These are phyloP conservation scores for Anagyrus pseudococci DNA, from an alignment of 2,888 invertebrate species.

Conservation along the genomic window DNA sequence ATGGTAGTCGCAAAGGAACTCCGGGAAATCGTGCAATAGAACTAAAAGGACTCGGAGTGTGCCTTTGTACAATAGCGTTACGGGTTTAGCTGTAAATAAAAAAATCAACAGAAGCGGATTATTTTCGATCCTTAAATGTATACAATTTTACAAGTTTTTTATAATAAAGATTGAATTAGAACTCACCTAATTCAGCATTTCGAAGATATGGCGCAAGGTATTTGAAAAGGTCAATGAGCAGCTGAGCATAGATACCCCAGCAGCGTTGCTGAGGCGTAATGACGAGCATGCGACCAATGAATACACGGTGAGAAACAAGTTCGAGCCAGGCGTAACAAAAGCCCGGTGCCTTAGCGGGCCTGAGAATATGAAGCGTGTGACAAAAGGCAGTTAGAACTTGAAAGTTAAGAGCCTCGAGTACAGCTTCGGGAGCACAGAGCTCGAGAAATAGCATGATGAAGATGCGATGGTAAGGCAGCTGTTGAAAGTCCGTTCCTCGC, in stretches of 20 bases:
- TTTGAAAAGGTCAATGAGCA: constrained; percentile 94
- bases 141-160: neutral
- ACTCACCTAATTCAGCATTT: constrained; percentile 84
- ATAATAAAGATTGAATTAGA: neutral
- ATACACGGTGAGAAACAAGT: constrained; percentile 94
- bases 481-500: constrained; percentile 89
- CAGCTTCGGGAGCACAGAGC: constrained; percentile 90
- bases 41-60: constrained; percentile 93
- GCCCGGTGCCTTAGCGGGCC: constrained; percentile 92
- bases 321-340: constrained; percentile 99
- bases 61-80: constrained; percentile 94
- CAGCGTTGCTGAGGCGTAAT: constrained; percentile 92
- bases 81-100: constrained; percentile 72
- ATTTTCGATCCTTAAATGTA: neutral
- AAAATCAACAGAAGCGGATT: neutral
- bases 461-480: constrained; percentile 96
- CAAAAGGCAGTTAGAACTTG: constrained; percentile 95
- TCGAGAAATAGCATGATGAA: constrained; percentile 97
- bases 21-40: constrained; percentile 97
- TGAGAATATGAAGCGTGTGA: constrained; percentile 90
- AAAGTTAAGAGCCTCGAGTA: constrained; percentile 93
- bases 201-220: constrained; percentile 96
- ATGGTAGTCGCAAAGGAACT: constrained; percentile 98
- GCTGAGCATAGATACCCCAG: constrained; percentile 97
- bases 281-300: constrained; percentile 92